Evolutionary conservation across 2,797 vertebrate species (phyloP), one percentile per base, ranked within the genome.

Genomic region (Parambassis ranga): DNA sequence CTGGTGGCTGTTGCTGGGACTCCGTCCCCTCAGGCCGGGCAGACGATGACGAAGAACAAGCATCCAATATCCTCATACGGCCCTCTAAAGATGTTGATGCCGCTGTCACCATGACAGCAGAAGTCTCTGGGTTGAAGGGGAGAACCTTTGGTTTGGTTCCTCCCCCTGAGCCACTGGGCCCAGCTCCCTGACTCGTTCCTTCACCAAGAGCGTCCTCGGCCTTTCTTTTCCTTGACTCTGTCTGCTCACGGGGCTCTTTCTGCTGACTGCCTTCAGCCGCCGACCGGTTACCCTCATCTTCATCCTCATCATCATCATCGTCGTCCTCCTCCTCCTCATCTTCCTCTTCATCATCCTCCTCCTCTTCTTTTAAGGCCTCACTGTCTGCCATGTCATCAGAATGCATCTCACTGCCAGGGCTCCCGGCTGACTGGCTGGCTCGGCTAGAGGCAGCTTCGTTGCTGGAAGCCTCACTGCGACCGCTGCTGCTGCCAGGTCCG

Each of bases 301-400:
- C 96, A 2, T 97, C 96, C 0, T 92, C 91, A 0, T 92, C 92
- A 0, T 98, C 96, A 0, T 96, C 96, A 0, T 98, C 95, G 0
- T 96, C 95, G 0, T 98, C 96, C 1, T 98, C 97, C 0, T 98
- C 95, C 0, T 95, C 95, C 0, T 98, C 96, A 0, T 93, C 93
- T 0, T 93, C 91, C 0, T 98, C 96, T 0, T 98, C 96, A 0
- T 98, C 96, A 0, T 97, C 96, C 0, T 98, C 96, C 1, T 96
- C 95, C 31, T 96, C 95, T 82, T 98, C 96, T 85, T 99, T 99
- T 52, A 99, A 90, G 23, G 93, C 95, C 89, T 99, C 97, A 10
- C 97, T 98, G 81, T 99, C 96, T 0, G 94, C 96, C 79, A 98
- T 97, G 83, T 99, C 96, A 52, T 98, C 96, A 0, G 96, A 98